These are phyloP conservation scores for Melanotaenia nigrans DNA, from an alignment of 2,797 vertebrate species.

Conservation along the genomic window DNA sequence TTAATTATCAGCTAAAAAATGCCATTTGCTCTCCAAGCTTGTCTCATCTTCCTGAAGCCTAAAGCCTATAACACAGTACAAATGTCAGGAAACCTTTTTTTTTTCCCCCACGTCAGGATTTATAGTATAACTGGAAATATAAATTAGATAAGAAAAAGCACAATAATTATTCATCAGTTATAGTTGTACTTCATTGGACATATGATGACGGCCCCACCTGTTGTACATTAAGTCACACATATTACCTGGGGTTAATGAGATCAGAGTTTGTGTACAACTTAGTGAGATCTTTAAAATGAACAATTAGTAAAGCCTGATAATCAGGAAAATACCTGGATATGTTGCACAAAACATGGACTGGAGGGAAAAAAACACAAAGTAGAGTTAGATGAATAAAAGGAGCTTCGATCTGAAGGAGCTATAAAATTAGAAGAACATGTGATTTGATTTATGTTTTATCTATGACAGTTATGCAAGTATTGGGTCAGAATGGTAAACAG, in stretches of 20 bases:
- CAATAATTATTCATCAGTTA: background rate
- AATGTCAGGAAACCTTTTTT: too few relatives aligned
- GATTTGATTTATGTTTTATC: background rate
- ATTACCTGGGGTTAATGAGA: background rate
- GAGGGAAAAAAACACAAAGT: background rate
- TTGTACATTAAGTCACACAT: background rate
- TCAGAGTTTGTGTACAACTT: background rate
- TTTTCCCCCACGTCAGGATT: too few relatives aligned
- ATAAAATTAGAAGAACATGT: background rate
- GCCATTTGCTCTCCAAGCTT: too few relatives aligned
- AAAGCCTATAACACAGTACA: too few relatives aligned
- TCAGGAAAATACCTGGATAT: background rate
- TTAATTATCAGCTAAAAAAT: too few relatives aligned
- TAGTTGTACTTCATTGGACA: background rate
- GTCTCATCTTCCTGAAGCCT: too few relatives aligned
- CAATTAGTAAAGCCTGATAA: too few relatives aligned
- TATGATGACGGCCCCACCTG: background rate
- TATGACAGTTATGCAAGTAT: background rate
- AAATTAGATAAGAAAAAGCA: background rate
- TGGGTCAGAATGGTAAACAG: conserved; percentile 2
- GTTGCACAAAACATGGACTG: background rate
- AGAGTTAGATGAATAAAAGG: background rate
- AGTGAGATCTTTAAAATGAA: background rate
- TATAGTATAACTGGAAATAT: background rate
- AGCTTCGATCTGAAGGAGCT: background rate